Evolutionary conservation across 2,888 invertebrate genomes (phyloP).

Genomic region (Pseudococcus longispinus): DNA sequence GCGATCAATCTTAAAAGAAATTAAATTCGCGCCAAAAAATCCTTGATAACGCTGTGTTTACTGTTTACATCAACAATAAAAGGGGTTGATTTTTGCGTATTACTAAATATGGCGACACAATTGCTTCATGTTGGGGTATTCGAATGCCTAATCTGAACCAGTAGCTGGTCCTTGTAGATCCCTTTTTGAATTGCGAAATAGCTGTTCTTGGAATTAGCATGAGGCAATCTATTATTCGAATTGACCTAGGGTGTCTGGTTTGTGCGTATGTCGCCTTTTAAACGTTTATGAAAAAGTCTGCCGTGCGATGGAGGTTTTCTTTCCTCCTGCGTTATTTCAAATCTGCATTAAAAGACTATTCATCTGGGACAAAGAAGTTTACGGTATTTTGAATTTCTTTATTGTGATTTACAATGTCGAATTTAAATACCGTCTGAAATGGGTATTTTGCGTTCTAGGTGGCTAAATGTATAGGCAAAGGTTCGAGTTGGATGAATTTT

Average conservation of each 20-base stretch:
- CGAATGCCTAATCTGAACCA: not conserved
- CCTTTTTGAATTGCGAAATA: slow-evolving; percentile 33
- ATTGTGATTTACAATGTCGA: not conserved
- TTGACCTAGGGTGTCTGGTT: slow-evolving; percentile 42
- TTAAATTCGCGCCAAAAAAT: not conserved
- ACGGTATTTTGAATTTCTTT: not conserved
- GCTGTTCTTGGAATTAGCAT: slow-evolving; percentile 27
- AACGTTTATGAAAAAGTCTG: not conserved
- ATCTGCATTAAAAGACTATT: not conserved
- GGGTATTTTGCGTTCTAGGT: not conserved
- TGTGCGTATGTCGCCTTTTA: not conserved
- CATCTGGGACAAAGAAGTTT: not conserved
- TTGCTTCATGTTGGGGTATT: slow-evolving; percentile 12
- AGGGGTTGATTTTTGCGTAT: slow-evolving; percentile 11
- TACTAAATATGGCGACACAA: not conserved
- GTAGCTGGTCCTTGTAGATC: not conserved
- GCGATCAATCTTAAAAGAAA: not conserved
- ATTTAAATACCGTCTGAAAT: not conserved
- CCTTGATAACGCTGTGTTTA: not conserved
- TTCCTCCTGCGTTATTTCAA: not conserved
- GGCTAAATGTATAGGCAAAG: not conserved
- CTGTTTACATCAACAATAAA: not conserved
- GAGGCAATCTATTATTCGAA: slow-evolving; percentile 4
- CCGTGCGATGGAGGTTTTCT: not conserved
- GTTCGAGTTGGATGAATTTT: not conserved